phyloP scores from a whole-genome alignment of 2,113 vertebrate species.

The Formicarius rufipectus region DNA sequence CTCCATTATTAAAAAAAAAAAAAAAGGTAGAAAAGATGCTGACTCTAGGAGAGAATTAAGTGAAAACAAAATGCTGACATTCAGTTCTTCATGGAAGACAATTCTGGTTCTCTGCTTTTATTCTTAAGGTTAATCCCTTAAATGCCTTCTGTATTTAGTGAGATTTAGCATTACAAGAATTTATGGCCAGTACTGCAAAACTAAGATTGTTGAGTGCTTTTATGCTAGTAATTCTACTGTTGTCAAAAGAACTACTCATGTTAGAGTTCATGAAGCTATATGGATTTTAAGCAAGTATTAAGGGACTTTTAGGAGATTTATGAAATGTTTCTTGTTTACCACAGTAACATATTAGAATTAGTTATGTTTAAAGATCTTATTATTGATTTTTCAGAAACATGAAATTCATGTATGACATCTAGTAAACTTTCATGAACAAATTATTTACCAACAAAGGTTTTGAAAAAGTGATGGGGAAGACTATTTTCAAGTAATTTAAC shows the following conservation, averaged over 20 bases:
- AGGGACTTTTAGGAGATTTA: background rate
- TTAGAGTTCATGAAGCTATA: background rate
- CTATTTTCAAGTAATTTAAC: background rate
- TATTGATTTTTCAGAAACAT: background rate
- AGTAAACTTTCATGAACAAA: background rate
- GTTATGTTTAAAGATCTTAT: background rate
- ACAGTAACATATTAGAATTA: background rate
- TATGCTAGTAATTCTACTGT: background rate
- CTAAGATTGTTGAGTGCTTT: background rate
- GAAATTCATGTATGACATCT: background rate
- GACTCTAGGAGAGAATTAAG: background rate
- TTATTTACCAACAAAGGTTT: background rate
- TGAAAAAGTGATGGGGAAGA: background rate
- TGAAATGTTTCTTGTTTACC: background rate
- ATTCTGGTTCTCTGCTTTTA: background rate
- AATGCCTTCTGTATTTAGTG: background rate
- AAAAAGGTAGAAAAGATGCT: background rate
- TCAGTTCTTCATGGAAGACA: background rate
- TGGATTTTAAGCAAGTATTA: background rate
- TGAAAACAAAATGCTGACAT: conserved; percentile 25
- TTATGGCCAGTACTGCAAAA: background rate
- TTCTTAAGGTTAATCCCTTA: conserved; percentile 1
- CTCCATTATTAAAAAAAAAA: background rate
- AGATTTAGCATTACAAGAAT: background rate
- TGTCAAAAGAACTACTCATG: background rate